A percentile compares a stretch with the other conserved stretches of the same genome.
Conservation (phyloP, 2,113 vertebrate genomes). For the Butorides virescens region DNA sequence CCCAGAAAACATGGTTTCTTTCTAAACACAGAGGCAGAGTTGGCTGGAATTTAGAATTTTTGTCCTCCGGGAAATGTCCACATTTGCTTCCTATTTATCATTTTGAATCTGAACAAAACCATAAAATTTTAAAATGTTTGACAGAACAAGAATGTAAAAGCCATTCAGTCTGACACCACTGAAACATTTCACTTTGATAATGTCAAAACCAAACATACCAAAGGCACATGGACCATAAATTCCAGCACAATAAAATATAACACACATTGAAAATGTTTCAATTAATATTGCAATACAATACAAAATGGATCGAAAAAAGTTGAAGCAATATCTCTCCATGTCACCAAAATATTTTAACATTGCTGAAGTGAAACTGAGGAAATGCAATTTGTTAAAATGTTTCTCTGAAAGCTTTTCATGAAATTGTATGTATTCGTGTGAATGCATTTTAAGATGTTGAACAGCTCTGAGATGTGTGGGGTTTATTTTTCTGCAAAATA, state of each 20-base stretch:
- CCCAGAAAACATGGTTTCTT: neutral
- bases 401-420: neutral
- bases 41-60: neutral
- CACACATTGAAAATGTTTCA: neutral
- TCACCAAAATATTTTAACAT: neutral
- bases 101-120: neutral
- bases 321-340: neutral
- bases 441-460: neutral
- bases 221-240: neutral
- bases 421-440: neutral
- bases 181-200: conserved; percentile 1
- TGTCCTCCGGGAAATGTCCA: neutral
- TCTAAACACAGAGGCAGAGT: neutral
- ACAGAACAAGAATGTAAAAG: neutral
- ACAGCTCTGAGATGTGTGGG: neutral
- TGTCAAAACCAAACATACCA: neutral
- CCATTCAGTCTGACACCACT: neutral
- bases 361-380: neutral
- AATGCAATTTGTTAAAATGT: neutral
- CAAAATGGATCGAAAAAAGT: neutral
- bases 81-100: conserved; percentile 7
- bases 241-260: neutral
- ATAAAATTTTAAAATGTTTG: neutral
- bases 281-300: conserved; percentile 3
- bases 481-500: neutral